Evolutionary conservation across 2,113 vertebrate genomes (phyloP).

Genomic region (Callionymus lyra): DNA sequence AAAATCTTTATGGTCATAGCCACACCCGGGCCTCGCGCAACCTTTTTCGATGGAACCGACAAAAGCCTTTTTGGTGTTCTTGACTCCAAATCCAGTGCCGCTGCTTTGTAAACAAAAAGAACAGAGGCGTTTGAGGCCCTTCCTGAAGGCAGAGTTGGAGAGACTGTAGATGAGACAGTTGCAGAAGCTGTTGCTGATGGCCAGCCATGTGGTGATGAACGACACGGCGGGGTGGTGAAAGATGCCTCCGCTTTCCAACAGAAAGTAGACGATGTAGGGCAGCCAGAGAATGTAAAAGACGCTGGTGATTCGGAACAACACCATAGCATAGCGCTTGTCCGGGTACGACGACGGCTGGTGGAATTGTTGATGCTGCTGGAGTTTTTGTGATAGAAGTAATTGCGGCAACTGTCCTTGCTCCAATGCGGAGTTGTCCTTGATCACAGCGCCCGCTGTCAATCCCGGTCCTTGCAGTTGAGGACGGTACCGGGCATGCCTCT

Average conservation of each 20-base stretch:
- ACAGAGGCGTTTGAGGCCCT: slow-evolving; percentile 90
- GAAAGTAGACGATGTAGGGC: slow-evolving; percentile 95
- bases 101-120: slow-evolving; percentile 77
- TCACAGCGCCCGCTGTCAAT: slow-evolving; percentile 12
- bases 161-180: slow-evolving; percentile 99
- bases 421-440: slow-evolving; percentile 38
- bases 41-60: slow-evolving; percentile 50
- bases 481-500: slow-evolving; percentile 86
- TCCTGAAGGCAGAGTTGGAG: slow-evolving; percentile 95
- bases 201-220: slow-evolving; percentile 95
- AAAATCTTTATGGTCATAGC: slow-evolving; percentile 28
- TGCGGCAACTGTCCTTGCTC: slow-evolving; percentile 58
- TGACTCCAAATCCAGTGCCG: slow-evolving; percentile 43
- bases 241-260: slow-evolving; percentile 87
- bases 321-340: slow-evolving; percentile 91
- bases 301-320: slow-evolving; percentile 94
- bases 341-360: slow-evolving; percentile 65
- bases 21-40: slow-evolving; percentile 21
- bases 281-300: slow-evolving; percentile 97
- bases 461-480: slow-evolving; percentile 62
- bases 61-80: slow-evolving; percentile 69
- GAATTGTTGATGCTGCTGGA: slow-evolving; percentile 34
- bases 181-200: slow-evolving; percentile 99
- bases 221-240: slow-evolving; percentile 78
- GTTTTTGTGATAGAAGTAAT: slow-evolving; percentile 19